phyloP scores from a whole-genome alignment of 2,113 vertebrate genomes.

The Prinia subflava region DNA sequence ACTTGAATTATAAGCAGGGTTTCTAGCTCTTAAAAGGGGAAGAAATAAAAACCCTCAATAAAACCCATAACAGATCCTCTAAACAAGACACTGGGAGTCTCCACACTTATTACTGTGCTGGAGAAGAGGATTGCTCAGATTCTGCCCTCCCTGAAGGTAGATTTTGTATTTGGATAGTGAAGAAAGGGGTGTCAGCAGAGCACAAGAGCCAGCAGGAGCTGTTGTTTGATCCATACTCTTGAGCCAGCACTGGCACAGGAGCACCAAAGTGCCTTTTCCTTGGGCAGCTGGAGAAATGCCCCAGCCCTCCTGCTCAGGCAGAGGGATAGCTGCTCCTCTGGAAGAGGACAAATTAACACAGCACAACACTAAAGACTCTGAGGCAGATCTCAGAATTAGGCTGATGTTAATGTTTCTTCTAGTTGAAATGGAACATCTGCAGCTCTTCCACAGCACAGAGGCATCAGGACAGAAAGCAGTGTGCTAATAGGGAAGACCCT shows the following conservation, averaged over 20 bases:
- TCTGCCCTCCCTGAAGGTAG: background rate
- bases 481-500: background rate
- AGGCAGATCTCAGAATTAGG: background rate
- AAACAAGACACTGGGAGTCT: background rate
- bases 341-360: background rate
- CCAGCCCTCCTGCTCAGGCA: background rate
- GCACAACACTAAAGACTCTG: background rate
- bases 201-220: background rate
- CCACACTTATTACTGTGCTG: background rate
- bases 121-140: background rate
- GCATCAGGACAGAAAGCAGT: background rate
- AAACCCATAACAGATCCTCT: background rate
- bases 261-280: fast-evolving
- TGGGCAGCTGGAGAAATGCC: background rate
- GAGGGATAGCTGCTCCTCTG: fast-evolving
- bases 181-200: background rate
- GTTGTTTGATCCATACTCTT: background rate
- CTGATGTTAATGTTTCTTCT: background rate
- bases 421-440: background rate
- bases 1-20: background rate
- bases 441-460: background rate
- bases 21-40: background rate
- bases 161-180: background rate
- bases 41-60: background rate
- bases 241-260: background rate